phyloP scores from a whole-genome alignment of 2,113 vertebrate genomes.

The Xiphophorus maculatus region DNA sequence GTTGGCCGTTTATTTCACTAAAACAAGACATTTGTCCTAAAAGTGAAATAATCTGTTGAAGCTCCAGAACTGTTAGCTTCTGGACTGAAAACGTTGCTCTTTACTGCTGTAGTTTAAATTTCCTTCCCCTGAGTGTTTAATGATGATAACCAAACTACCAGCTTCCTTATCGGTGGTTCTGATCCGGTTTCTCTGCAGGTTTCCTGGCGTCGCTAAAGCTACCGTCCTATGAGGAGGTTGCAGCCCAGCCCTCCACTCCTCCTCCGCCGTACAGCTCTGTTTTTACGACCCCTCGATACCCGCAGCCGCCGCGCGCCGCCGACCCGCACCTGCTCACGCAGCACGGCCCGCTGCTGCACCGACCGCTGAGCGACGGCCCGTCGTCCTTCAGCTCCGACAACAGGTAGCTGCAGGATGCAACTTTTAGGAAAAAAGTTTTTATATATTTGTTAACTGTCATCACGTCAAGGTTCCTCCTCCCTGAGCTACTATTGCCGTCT shows the following conservation, averaged over 20 bases:
- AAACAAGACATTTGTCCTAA: too few relatives aligned
- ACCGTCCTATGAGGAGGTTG: constrained; percentile 94
- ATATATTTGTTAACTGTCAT: too few relatives aligned
- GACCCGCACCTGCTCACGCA: constrained; percentile 70
- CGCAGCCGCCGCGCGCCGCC: constrained; percentile 53
- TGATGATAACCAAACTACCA: background rate
- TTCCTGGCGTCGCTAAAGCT: constrained; percentile 92
- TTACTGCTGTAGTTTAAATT: background rate
- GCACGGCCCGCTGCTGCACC: constrained; percentile 66
- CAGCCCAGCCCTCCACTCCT: constrained; percentile 88
- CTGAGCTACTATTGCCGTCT: too few relatives aligned
- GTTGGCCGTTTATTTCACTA: too few relatives aligned
- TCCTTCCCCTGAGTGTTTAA: background rate
- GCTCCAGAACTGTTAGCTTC: too few relatives aligned
- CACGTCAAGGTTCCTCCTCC: too few relatives aligned
- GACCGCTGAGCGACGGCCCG: constrained; percentile 71
- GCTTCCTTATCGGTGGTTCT: background rate
- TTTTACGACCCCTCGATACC: constrained; percentile 72
- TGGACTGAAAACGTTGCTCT: too few relatives aligned
- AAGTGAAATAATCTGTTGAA: too few relatives aligned
- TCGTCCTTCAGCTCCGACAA: constrained; percentile 86
- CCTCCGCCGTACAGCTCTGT: constrained; percentile 90
- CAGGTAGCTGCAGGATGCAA: constrained; percentile 53
- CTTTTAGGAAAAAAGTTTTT: too few relatives aligned
- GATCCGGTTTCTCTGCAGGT: constrained; percentile 63